Conservation (phyloP, 2,113 vertebrate genomes). For the Aspiorhynchus laticeps region DNA sequence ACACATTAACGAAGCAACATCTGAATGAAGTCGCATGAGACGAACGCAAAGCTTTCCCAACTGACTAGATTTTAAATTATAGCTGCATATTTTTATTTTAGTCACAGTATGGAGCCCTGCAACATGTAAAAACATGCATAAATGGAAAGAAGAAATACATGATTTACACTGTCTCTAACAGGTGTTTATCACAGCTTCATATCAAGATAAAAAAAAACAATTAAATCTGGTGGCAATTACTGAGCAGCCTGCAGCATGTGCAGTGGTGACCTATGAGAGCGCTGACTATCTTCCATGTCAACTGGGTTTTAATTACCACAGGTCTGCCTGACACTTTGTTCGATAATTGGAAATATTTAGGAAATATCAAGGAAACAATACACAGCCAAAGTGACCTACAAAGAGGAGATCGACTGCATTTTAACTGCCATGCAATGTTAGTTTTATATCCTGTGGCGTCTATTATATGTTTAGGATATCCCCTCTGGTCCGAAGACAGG, state of each 20-base stretch:
- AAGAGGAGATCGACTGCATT: slow-evolving; percentile 32
- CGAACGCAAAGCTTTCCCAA: neutral
- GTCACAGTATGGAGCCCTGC: neutral
- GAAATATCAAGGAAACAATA: slow-evolving; percentile 48
- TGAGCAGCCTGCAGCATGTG: slow-evolving; percentile 47
- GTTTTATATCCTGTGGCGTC: slow-evolving; percentile 37
- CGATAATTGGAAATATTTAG: slow-evolving; percentile 76
- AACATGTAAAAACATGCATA: neutral
- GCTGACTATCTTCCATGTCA: slow-evolving; percentile 58
- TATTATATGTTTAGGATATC: slow-evolving; percentile 45
- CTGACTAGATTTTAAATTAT: neutral
- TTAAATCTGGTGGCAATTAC: slow-evolving; percentile 23
- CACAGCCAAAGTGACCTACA: slow-evolving; percentile 56
- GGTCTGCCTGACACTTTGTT: slow-evolving; percentile 70
- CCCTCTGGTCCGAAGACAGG: slow-evolving; percentile 30
- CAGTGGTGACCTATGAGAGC: slow-evolving; percentile 55
- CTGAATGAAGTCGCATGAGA: neutral
- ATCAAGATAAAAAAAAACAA: slow-evolving; percentile 24
- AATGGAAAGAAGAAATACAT: neutral
- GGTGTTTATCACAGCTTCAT: neutral
- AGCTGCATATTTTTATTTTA: neutral
- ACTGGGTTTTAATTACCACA: slow-evolving; percentile 77
- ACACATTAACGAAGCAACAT: neutral
- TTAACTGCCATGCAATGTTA: slow-evolving; percentile 23
- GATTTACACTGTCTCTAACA: neutral